Base-by-base conservation (phyloP, 2,888 invertebrate genomes). In the Xanthia togata region DNA sequence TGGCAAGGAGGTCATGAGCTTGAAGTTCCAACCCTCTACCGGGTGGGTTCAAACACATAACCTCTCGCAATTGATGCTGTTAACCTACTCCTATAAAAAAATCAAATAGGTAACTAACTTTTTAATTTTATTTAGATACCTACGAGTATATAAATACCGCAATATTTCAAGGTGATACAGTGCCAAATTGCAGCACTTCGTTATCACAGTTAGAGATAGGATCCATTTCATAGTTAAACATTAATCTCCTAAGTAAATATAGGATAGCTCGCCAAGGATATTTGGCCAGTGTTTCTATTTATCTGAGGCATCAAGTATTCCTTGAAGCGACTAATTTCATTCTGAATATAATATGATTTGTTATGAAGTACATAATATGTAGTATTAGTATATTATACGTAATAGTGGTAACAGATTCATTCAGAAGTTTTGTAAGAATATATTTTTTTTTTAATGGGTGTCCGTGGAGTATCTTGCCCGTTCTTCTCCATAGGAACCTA, bases 271-370 rank as follows among this genome's bases (percentile, higher is more conserved):
- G 64, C 75, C 77, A 77, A 67, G 57, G 77, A 31, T 65, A 59
- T 31, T 76, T 76, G 76, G 78, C 78, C n/a, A n/a, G 23, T 11
- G 41, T 67, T 31, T n/a, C 9, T 76, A 77, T 77, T 67, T n/a
- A 76, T 55, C 44, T 44, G 44, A 75, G 17, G 11, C 17, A 65
- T 63, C 6, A 44, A 20, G 20, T 78, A 68, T 67, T 77, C 41
- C 77, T 41, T 57, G 78, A 70, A 23, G 12, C 60, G 26, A 62
- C 44, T 47, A 47, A 67, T 76, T 77, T 41, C 0, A 38, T n/a
- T 55, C 35, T 63, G 47, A 76, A 64, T 44, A 76, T 57, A 76
- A 64, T 44, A 76, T 57, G 73, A 26, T 17, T 38, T 0, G 26
- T 12, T 23, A 35, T 23, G 26, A 47, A 67, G n/a, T 38, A 59